A percentile compares a stretch with the other conserved stretches of the same genome.
These are phyloP conservation scores for Amblyopsis rosae DNA, from an alignment of 2,113 vertebrate genomes.

Conservation along the genomic window DNA sequence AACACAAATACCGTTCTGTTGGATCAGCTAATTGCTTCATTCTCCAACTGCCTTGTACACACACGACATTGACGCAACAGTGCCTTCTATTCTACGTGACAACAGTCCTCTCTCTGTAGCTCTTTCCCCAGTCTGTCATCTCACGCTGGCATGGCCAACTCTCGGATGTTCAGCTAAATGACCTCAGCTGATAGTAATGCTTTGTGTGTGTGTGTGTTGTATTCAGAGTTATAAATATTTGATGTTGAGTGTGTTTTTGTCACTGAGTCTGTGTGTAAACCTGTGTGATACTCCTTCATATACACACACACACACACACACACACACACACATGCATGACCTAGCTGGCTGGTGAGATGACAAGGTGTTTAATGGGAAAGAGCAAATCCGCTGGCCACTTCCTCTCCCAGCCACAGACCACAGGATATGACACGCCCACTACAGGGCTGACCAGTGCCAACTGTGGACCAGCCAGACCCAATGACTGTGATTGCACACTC, in stretches of 20 bases:
- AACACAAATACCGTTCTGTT: conserved; percentile 33
- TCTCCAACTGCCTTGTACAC: conserved; percentile 29
- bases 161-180: conserved; percentile 32
- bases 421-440: conserved; percentile 50
- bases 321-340: background rate
- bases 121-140: background rate
- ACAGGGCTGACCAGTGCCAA: conserved; percentile 5
- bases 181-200: conserved; percentile 31
- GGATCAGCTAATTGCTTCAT: conserved; percentile 29
- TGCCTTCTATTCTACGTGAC: conserved; percentile 53
- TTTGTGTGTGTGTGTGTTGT: conserved; percentile 2
- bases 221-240: background rate
- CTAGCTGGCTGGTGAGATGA: conserved; percentile 39
- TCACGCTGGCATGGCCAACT: conserved; percentile 22
- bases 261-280: background rate
- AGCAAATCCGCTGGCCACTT: conserved; percentile 38
- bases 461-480: background rate
- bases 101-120: conserved; percentile 55
- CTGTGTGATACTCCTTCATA: background rate
- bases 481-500: background rate
- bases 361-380: conserved; percentile 20
- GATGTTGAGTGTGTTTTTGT: background rate
- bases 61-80: conserved; percentile 65
- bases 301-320: background rate
- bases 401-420: conserved; percentile 37